Percentiles rank a stretch among this genome's conserved stretches.
Conservation (phyloP, 2,113 vertebrate species). For the Pan troglodytes region NHGRI_mPanTro3-v2.1_pri NC_072410.2:19607001-19607500, state of each 20-base stretch:
- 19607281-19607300: background rate
- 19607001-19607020: background rate
- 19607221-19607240: background rate
- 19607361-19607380: background rate
- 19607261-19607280: background rate
- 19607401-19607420: background rate
- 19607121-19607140: background rate
- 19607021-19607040: background rate
- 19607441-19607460: slow-evolving; percentile 26
- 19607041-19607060: background rate
- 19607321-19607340: background rate
- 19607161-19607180: background rate
- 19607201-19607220: background rate
- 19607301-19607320: background rate
- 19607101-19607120: rapidly evolving
- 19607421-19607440: background rate
- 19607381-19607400: background rate
- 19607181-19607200: background rate
- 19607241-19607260: background rate
- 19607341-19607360: background rate
- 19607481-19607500: slow-evolving; percentile 17
- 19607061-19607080: background rate
- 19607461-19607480: slow-evolving; percentile 30
- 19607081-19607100: background rate
- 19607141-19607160: background rate